Evolutionary conservation across 2,888 invertebrate species (phyloP), one percentile per base, ranked within the genome.

Genomic region (Himalopsyche kuldschensis): DNA sequence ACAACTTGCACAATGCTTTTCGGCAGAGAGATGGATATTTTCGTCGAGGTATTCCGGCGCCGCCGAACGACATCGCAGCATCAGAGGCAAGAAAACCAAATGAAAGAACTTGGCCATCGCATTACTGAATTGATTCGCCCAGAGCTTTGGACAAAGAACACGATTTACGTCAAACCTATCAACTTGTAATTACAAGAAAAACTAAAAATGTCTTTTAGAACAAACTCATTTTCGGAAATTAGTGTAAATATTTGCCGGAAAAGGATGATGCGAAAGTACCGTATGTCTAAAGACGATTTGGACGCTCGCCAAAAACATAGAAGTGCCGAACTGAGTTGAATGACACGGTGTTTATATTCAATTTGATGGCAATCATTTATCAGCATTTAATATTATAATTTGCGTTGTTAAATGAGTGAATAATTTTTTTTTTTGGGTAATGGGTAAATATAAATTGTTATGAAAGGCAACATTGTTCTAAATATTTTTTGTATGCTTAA

Each of bases 1-100:
- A 35, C 55, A 55, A 55, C 76, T 85, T 85, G 79, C 85, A 84
- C 85, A 85, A 85, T 82, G 85, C 48, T 69, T 27, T n/a, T 41
- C 63, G 63, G 80, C 41, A 76, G 81, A 77, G 83, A 55, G 55
- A 55, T 55, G 55, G 55, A 82, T 85, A 85, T 85, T 83, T 82
- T 83, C 81, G 82, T 83, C 63, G 84, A 75, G 55, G 55, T 24
- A 41, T 41, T 41, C 41, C 15, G 41, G 15, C 20, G 55, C 20
- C 55, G 55, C 55, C 55, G 55, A 55, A 55, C 10, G 24, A 55
- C 55, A 55, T 24, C 55, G 55, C 55, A 55, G 55, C 55, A 55
- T 24, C 55, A 55, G 55, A 55, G 3, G 20, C 55, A 55, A 55
- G 55, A 55, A 20, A 55, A 55, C 55, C 55, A 55, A 55, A 55